phyloP scores from a whole-genome alignment of 2,888 invertebrate genomes.

The Callosobruchus maculatus region DNA sequence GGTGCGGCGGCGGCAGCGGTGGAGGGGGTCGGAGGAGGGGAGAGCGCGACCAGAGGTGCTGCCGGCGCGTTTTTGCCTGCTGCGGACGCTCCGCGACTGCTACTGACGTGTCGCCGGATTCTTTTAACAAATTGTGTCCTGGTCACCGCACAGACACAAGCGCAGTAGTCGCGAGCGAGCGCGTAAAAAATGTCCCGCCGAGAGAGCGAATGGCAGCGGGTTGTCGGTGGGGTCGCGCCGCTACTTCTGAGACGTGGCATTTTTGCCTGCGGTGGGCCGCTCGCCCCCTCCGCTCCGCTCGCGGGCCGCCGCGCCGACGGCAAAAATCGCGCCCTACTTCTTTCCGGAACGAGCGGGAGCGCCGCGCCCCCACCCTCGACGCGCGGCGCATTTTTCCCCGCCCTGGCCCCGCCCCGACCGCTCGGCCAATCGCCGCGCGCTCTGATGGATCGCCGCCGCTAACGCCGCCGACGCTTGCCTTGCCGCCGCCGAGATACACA shows the following conservation, averaged over 20 bases:
- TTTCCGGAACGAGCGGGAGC: conserved; percentile 35
- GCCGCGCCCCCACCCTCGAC: conserved; percentile 27
- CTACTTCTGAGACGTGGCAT: conserved; percentile 46
- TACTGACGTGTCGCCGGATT: conserved; percentile 50
- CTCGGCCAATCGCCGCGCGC: conserved; percentile 47
- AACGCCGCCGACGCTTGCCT: too few relatives aligned
- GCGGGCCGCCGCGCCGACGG: conserved; percentile 47
- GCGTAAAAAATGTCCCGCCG: conserved; percentile 3
- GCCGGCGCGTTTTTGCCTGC: background rate
- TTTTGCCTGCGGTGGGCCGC: conserved; percentile 48
- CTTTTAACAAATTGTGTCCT: conserved; percentile 53
- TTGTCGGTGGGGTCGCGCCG: conserved; percentile 34
- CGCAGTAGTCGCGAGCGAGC: conserved; percentile 47
- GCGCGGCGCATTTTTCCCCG: conserved; percentile 51
- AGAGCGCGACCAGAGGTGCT: conserved; percentile 48
- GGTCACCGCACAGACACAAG: conserved; percentile 41
- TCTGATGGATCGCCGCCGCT: conserved; percentile 45
- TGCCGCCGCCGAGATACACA: background rate
- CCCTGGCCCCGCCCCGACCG: conserved; percentile 51
- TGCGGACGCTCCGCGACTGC: conserved; percentile 49
- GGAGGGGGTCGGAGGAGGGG: conserved; percentile 49
- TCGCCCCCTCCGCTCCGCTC: conserved; percentile 21
- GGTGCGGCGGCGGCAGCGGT: conserved; percentile 55
- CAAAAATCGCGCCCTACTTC: conserved; percentile 52
- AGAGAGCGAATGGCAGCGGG: background rate